These are phyloP conservation scores for Scytalopus superciliaris DNA, from an alignment of 2,113 vertebrate genomes.

Conservation along the genomic window DNA sequence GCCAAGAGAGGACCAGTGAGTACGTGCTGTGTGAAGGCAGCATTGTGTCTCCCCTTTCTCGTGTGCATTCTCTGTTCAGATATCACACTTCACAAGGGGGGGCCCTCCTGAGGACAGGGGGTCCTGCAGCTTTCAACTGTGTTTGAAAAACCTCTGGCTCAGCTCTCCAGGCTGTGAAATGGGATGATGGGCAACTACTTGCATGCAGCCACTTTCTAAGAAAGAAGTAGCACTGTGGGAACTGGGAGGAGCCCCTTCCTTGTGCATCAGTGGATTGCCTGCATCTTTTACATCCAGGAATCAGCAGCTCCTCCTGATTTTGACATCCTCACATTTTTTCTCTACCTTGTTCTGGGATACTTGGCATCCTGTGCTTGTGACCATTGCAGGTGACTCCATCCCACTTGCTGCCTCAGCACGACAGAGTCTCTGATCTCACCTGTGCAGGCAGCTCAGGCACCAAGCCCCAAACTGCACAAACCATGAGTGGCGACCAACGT, in stretches of 20 bases:
- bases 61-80: neutral
- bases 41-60: neutral
- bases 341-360: neutral
- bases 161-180: neutral
- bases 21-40: neutral
- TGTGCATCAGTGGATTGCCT: neutral
- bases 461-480: neutral
- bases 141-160: neutral
- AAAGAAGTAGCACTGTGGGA: neutral
- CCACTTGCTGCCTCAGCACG: neutral
- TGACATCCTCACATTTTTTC: neutral
- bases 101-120: neutral
- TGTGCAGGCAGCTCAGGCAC: neutral
- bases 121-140: neutral
- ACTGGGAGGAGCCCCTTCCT: neutral
- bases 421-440: neutral
- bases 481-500: rapidly evolving
- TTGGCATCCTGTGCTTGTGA: neutral
- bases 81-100: neutral
- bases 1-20: neutral
- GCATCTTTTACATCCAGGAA: neutral
- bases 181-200: neutral
- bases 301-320: neutral
- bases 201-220: neutral
- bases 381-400: neutral